phyloP scores from a whole-genome alignment of 2,888 invertebrate genomes.

The Ditylenchus weischeri region DNA sequence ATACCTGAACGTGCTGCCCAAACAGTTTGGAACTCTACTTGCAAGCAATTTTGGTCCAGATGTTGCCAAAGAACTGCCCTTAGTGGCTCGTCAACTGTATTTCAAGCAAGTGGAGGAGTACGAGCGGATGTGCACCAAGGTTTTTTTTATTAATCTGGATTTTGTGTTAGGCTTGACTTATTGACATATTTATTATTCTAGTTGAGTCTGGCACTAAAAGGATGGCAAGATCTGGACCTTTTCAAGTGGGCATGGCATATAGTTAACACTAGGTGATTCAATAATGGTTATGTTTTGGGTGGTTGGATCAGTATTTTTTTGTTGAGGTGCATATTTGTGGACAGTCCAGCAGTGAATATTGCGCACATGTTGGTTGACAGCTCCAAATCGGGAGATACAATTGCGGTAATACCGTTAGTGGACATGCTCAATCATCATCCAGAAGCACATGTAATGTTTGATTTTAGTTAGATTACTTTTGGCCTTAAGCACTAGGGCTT shows the following conservation, averaged over 20 bases:
- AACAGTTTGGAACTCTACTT: slow-evolving; percentile 38
- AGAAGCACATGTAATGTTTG: slow-evolving; percentile 26
- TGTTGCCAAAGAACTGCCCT: slow-evolving; percentile 29
- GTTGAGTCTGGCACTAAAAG: slow-evolving; percentile 5
- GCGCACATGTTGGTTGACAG: slow-evolving; percentile 12
- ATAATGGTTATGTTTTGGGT: too few species aligned
- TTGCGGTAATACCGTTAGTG: slow-evolving; percentile 55
- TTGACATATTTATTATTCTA: neutral
- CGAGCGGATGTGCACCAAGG: slow-evolving; percentile 25
- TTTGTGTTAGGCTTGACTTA: too few species aligned
- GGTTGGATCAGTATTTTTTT: too few species aligned
- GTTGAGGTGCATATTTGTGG: neutral
- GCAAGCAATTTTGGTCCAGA: slow-evolving; percentile 13
- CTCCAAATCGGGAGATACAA: slow-evolving; percentile 36
- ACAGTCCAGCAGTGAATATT: neutral
- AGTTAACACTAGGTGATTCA: slow-evolving; percentile 49
- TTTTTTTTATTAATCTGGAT: neutral
- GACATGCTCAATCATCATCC: slow-evolving; percentile 57
- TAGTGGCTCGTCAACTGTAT: slow-evolving; percentile 32
- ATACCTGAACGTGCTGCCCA: slow-evolving; percentile 48
- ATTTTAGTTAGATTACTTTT: slow-evolving; percentile 1
- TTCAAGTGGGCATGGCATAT: slow-evolving; percentile 57
- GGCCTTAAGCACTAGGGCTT: too few species aligned
- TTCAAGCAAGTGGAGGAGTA: slow-evolving; percentile 43
- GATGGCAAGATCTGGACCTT: slow-evolving; percentile 1